Evolutionary conservation across 2,888 invertebrate species (phyloP), one percentile per base, ranked within the genome.

Genomic region (Brachyptera risi): DNA sequence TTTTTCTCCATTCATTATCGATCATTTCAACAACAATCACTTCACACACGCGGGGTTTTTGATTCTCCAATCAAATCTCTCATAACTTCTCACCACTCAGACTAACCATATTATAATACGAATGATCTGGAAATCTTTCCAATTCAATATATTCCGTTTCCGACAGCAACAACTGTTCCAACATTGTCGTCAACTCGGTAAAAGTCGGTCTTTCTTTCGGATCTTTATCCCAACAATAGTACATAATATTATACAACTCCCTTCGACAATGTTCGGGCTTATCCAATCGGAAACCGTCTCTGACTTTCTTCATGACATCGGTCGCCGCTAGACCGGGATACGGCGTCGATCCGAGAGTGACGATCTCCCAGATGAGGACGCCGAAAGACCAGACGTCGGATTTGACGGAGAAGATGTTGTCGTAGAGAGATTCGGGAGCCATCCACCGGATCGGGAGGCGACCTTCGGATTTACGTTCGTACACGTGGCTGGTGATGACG

Each of bases 311-410:
- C 90, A 93, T 92, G 61, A 93, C 93, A 74, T 96, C 95, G 9
- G 88, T 87, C 0, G 95, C 95, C 0, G 92, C 90, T 69, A 95
- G 80, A 0, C 95, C 95, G 0, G 96, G 96, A 76, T 96, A 96
- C 0, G 96, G 96, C 56, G 95, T 95, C 24, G 95, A 93, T 17
- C 96, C 96, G 15, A 96, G 81, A 0, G 96, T 96, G 9, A 96
- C 92, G 56, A 96, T 92, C 77, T 96, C 96, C 96, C 96, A 97
- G 70, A 96, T 84, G 9, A 96, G 80, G 13, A 96, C 88, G 0
- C 96, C 96, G 70, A 95, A 96, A 69, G 95, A 94, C 96, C 96
- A 96, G 47, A 96, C 90, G 73, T 96, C 96, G 1, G 94, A 93
- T 75, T 95, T 94, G 1, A 90, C 87, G 11, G 94, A 92, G 76